phyloP scores from a whole-genome alignment of 2,113 vertebrate genomes.

The Falco punctatus region DNA sequence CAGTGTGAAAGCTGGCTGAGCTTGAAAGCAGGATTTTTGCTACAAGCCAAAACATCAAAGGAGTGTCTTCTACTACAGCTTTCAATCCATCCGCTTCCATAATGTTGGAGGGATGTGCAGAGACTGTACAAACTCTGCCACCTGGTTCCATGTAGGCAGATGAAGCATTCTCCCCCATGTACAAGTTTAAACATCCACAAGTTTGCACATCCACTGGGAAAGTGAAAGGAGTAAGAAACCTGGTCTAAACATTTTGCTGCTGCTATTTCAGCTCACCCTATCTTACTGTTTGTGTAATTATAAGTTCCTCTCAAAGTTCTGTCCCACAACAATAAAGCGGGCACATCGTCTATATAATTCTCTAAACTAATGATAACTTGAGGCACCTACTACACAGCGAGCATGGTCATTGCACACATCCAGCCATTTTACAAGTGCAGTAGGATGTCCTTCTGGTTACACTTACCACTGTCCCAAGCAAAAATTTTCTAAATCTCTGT shows the following conservation, averaged over 20 bases:
- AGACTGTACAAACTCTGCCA: background rate
- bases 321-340: background rate
- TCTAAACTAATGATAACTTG: background rate
- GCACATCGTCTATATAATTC: background rate
- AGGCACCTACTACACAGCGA: background rate
- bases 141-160: background rate
- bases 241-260: background rate
- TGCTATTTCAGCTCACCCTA: background rate
- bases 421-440: background rate
- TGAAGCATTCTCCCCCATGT: background rate
- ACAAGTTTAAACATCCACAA: background rate
- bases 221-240: background rate
- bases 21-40: constrained; percentile 6
- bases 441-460: background rate
- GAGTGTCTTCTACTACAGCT: background rate
- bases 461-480: background rate
- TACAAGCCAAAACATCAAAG: background rate
- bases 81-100: background rate
- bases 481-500: background rate
- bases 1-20: background rate
- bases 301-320: background rate
- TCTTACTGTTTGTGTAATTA: background rate
- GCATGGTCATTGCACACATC: background rate
- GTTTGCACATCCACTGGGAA: background rate
- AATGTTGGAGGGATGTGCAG: background rate